phyloP scores from a whole-genome alignment of 2,888 invertebrate species.

The Bimastos eiseni region DNA sequence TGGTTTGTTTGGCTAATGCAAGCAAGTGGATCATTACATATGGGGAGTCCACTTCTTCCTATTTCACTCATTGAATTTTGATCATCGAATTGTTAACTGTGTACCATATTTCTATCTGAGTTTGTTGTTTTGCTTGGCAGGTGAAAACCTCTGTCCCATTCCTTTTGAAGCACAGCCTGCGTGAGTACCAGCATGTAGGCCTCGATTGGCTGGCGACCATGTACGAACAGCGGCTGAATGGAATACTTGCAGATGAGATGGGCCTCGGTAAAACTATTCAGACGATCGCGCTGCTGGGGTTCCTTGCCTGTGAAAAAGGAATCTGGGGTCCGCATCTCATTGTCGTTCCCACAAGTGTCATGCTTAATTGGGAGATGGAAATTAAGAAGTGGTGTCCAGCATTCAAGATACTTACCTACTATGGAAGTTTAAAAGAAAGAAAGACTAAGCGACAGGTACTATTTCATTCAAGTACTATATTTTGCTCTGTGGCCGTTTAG shows the following conservation, averaged over 20 bases:
- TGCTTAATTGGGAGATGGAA: conserved; percentile 99
- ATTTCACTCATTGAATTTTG: too few species aligned
- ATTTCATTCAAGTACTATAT: background rate
- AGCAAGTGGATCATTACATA: background rate
- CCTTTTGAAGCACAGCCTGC: conserved; percentile 80
- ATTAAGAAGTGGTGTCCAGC: conserved; percentile 99
- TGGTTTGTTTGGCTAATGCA: background rate
- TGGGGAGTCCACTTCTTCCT: background rate
- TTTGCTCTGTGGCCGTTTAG: background rate
- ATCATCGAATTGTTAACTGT: background rate
- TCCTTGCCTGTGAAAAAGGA: conserved; percentile 71
- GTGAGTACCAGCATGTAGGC: conserved; percentile 98
- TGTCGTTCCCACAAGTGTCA: conserved; percentile 97
- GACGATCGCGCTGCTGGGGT: conserved; percentile 93
- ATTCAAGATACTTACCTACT: conserved; percentile 97
- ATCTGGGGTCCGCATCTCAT: conserved; percentile 99
- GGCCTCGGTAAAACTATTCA: conserved; percentile 94
- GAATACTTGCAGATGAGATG: conserved; percentile 99
- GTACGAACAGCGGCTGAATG: conserved; percentile 77
- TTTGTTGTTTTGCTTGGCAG: conserved; percentile 25
- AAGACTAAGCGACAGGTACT: conserved; percentile 63
- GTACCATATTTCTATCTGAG: background rate
- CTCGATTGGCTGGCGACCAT: conserved; percentile 96
- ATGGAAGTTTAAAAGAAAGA: conserved; percentile 92
- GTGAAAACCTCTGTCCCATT: conserved; percentile 81